These are phyloP conservation scores for Discoglossus pictus DNA, from an alignment of 2,797 vertebrate genomes.

Conservation along the genomic window DNA sequence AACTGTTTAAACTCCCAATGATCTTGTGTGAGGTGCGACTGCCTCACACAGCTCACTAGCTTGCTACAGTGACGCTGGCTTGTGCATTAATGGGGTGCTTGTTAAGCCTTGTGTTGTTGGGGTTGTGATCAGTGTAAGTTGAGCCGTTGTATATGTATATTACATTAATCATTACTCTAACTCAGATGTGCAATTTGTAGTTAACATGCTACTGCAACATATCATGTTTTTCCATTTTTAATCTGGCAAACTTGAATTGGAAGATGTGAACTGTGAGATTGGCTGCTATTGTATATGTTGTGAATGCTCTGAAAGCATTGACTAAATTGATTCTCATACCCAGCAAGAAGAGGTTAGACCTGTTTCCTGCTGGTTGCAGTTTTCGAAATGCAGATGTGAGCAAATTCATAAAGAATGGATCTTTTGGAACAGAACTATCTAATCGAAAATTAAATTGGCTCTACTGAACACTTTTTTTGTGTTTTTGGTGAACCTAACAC, in stretches of 20 bases:
- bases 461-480: too few species aligned
- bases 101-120: slow-evolving; percentile 14
- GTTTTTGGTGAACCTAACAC: too few species aligned
- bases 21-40: slow-evolving; percentile 37
- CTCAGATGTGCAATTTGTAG: slow-evolving; percentile 32
- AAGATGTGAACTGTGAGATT: not conserved
- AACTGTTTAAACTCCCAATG: slow-evolving; percentile 43
- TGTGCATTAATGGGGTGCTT: slow-evolving; percentile 43
- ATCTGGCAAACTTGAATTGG: slow-evolving; percentile 3
- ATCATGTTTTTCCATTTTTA: slow-evolving; percentile 23
- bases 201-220: slow-evolving; percentile 39
- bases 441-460: too few species aligned
- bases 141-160: slow-evolving; percentile 24
- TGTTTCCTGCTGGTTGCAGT: not conserved
- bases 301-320: slow-evolving; percentile 5
- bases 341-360: not conserved
- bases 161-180: slow-evolving; percentile 26
- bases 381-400: too few species aligned
- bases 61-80: slow-evolving; percentile 37
- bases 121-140: slow-evolving; percentile 17
- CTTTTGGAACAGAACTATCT: too few species aligned
- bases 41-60: slow-evolving; percentile 35
- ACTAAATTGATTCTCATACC: not conserved
- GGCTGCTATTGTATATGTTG: slow-evolving; percentile 6
- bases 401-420: too few species aligned